A percentile compares a stretch with the other conserved stretches of the same genome.
Conservation (phyloP, 1,140 invertebrate species). For the Drosophila santomea region DNA sequence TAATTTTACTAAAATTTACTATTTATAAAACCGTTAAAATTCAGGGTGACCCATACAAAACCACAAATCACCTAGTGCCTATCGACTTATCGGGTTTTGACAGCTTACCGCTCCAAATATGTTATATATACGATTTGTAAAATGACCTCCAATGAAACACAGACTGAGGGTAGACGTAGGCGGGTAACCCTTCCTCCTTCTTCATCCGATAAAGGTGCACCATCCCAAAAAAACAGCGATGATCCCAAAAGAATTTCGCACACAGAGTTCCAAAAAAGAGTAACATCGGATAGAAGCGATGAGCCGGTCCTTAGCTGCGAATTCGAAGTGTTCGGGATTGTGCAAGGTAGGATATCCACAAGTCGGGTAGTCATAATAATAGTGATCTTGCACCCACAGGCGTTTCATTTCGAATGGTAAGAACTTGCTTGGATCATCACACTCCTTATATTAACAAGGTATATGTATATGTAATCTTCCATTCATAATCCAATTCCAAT, state of each 20-base stretch:
- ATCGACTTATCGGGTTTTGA: slow-evolving; percentile 6
- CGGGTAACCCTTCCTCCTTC: neutral
- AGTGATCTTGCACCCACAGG: slow-evolving; percentile 15
- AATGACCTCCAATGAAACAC: neutral
- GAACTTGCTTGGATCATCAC: neutral
- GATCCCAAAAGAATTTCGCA: neutral
- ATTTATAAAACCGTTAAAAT: neutral
- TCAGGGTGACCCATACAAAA: neutral
- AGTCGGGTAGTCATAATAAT: neutral
- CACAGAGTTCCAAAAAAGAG: neutral
- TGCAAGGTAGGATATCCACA: slow-evolving; percentile 48
- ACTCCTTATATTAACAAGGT: no score
- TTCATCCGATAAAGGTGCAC: neutral
- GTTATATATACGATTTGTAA: neutral
- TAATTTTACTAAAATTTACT: neutral
- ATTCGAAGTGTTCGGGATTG: slow-evolving; percentile 72
- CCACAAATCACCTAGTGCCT: neutral
- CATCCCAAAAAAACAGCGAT: neutral
- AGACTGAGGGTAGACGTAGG: slow-evolving; percentile 3
- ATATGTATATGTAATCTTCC: no score
- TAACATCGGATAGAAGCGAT: neutral
- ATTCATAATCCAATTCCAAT: neutral
- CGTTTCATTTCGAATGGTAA: slow-evolving; percentile 68
- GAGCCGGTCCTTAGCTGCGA: slow-evolving; percentile 32
- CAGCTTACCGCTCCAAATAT: slow-evolving; percentile 6